Base-by-base conservation (phyloP, 2,113 vertebrate species). In the Chionis minor region DNA sequence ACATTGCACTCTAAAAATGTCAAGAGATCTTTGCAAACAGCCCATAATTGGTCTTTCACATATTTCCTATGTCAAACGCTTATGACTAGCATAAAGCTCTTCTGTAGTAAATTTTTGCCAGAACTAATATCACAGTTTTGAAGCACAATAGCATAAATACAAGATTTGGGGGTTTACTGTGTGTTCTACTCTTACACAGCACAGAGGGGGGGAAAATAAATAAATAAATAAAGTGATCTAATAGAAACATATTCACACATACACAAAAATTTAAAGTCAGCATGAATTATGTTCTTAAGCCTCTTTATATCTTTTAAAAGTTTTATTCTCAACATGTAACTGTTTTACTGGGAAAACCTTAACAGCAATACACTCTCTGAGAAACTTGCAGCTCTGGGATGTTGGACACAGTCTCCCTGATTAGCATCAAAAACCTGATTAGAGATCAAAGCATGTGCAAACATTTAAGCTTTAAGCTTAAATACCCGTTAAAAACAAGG, bases 11-110 rank as follows among this genome's bases (percentile, higher is more conserved):
- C 86, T 89, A 80, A 94, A 96, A 94, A 91, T 89, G 83, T 92
- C 92, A 96, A 81, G 86, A 79, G 84, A 63, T 94, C 86, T 95
- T 95, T 89, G 92, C 87, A 58, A 94, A 75, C 84, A 77, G 70
- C 45, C 38, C 24, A 13, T 94, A 94, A 92, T 79, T 96, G 92
- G 35, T 92, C 74, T 86, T 92, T 56, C 83, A 89, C 56, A 22
- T 87, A 80, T 91, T 95, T 89, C 49, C 45, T 54, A 44, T 81
- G 86, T 89, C 89, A 94, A 87, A 94, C 17, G 4, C 85, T 85
- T 85, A 79, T 84, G 65, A 92, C 44, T 38, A 79, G 33, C 56
- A 87, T 87, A 94, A 95, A 92, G n/a, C 35, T 81, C 47, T 84
- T 86, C 65, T 69, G 66, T 32, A 92, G 73, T 84, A 69, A 91